Evolutionary conservation across 2,113 vertebrate genomes (phyloP).

Genomic region (Corythornis cristatus): DNA sequence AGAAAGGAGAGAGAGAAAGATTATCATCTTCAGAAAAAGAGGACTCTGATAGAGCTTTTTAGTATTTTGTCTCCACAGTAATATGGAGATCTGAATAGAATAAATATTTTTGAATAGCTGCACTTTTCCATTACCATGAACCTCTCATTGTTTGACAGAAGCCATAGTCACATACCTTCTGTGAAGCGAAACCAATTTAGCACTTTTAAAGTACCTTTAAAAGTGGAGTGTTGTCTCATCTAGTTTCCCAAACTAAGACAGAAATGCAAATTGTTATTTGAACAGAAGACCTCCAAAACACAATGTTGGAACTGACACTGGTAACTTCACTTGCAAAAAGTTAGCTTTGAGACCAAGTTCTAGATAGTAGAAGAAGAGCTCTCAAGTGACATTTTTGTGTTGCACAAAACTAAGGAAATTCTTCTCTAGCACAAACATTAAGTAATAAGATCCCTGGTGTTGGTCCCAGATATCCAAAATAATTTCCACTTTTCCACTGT

Average conservation of each 20-base stretch:
- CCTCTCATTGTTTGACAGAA: slow-evolving; percentile 9
- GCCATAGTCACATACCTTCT: not conserved
- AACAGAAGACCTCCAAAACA: not conserved
- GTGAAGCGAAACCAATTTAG: slow-evolving; percentile 18
- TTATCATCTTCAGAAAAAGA: not conserved
- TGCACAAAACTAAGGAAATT: not conserved
- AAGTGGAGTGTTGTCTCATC: not conserved
- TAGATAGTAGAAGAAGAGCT: not conserved
- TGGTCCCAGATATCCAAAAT: not conserved
- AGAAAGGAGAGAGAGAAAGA: not conserved
- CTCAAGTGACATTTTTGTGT: not conserved
- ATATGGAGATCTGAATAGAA: not conserved
- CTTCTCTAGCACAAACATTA: not conserved
- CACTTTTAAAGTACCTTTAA: not conserved
- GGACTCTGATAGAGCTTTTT: not conserved
- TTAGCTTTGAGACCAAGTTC: not conserved
- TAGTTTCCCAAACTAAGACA: not conserved
- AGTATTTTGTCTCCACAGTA: not conserved
- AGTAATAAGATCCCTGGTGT: not conserved
- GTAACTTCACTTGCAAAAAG: not conserved
- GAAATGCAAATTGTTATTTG: not conserved
- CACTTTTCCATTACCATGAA: not conserved
- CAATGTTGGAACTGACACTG: not conserved
- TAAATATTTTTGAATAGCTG: slow-evolving; percentile 3
- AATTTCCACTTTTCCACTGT: not conserved